Evolutionary conservation across 2,888 invertebrate species (phyloP).

Genomic region (Deilephila porcellus): DNA sequence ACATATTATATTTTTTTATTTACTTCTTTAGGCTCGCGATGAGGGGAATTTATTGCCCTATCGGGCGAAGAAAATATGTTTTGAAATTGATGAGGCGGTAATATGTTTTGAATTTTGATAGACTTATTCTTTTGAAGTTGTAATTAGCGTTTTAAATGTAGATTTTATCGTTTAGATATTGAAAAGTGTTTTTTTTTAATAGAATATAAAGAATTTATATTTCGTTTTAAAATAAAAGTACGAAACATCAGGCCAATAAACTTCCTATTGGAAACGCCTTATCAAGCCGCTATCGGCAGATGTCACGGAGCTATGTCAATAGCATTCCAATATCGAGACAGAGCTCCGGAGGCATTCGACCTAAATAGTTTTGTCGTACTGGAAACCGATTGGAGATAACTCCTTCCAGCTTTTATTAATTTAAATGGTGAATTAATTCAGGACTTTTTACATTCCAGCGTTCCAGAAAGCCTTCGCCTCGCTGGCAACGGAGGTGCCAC

Average conservation of each 20-base stretch:
- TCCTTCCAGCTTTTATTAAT: constrained; percentile 19
- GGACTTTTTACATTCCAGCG: constrained; percentile 62
- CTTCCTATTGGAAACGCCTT: constrained; percentile 6
- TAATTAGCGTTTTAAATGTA: too few species aligned
- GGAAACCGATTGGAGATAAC: constrained; percentile 46
- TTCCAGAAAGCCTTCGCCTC: constrained; percentile 80
- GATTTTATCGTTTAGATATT: too few species aligned
- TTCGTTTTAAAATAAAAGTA: neutral
- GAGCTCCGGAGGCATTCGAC: constrained; percentile 67
- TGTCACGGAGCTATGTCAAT: constrained; percentile 60
- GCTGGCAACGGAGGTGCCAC: constrained; percentile 73
- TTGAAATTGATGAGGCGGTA: neutral
- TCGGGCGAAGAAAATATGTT: neutral
- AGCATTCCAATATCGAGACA: constrained; percentile 58
- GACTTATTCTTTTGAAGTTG: neutral
- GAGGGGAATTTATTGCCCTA: neutral
- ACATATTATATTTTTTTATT: constrained; percentile 28
- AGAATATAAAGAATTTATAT: neutral
- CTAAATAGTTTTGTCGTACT: constrained; percentile 55
- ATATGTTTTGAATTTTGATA: neutral
- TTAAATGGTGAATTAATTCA: constrained; percentile 4
- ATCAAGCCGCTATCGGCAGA: constrained; percentile 35
- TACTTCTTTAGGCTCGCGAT: neutral
- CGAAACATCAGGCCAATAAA: neutral
- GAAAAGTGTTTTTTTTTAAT: too few species aligned